Evolutionary conservation across 2,888 invertebrate species (phyloP), one percentile per base, ranked within the genome.

Genomic region (Archips xylosteana): DNA sequence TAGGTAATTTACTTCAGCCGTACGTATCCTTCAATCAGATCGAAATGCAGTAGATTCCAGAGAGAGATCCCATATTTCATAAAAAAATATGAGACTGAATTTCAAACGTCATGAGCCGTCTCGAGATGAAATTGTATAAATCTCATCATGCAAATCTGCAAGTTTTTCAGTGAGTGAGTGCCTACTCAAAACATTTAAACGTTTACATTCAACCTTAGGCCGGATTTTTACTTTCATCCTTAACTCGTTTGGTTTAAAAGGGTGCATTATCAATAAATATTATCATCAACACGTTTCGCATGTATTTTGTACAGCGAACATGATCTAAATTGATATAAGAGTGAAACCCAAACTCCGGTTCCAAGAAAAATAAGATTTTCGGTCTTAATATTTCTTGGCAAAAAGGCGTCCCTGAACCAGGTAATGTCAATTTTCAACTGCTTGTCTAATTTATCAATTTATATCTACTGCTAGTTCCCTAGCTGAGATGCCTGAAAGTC

Each of bases 51-150:
- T 49, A 23, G 8, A 15, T 51, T 15, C 9, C 9, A 15, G 23
- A 23, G 23, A 23, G 23, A 23, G 54, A 23, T 1, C 23, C 23
- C 54, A 54, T 6, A 54, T 54, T 54, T 6, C 45, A 23, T 23
- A 65, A 70, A 64, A 71, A 59, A 59, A 65, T 64, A 59, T 49
- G 59, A 51, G 54, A 69, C 57, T 57, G 57, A 47, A 60, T 64
- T 71, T 73, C 57, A 68, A 63, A 57, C 59, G 23, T 57, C 70
- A 39, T n/a, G 15, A 32, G 63, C 45, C 57, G n/a, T 15, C 36
- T 59, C 39, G 64, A 13, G 36, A 68, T n/a, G 34, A 57, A 36
- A 54, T 57, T 57, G 57, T 57, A 59, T 65, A 39, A 47, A 49
- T 59, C 39, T 39, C 57, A 45, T 45, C 45, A 62, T 62, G 70